phyloP scores from a whole-genome alignment of 2,113 vertebrate genomes.

The Axis porcinus region DNA sequence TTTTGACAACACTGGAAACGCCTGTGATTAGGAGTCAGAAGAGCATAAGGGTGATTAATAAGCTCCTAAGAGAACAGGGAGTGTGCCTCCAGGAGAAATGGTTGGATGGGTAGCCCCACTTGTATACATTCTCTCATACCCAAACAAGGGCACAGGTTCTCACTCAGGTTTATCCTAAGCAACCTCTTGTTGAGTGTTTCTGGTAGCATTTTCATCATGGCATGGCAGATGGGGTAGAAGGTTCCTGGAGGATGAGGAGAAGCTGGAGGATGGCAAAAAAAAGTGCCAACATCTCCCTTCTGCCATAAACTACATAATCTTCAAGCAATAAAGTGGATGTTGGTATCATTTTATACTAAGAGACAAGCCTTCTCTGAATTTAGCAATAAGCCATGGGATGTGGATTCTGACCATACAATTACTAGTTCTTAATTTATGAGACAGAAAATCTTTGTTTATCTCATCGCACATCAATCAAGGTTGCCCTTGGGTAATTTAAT shows the following conservation, averaged over 20 bases:
- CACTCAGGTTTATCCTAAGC: neutral
- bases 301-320: neutral
- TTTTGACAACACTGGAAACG: slow-evolving; percentile 53
- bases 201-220: neutral
- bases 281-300: neutral
- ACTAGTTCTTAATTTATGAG: neutral
- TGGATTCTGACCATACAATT: neutral
- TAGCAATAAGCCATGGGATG: neutral
- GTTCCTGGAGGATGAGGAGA: neutral
- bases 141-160: neutral
- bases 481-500: neutral
- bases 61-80: slow-evolving; percentile 28
- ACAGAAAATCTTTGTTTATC: neutral
- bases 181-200: neutral
- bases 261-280: neutral
- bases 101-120: neutral
- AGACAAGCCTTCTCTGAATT: neutral
- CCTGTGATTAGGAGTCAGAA: slow-evolving; percentile 42
- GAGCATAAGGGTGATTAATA: slow-evolving; percentile 47
- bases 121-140: neutral
- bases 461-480: neutral
- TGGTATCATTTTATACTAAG: neutral
- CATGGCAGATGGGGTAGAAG: neutral
- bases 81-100: neutral
- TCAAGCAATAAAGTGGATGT: neutral